phyloP scores from a whole-genome alignment of 2,888 invertebrate genomes.

The Pedicia rivosa region DNA sequence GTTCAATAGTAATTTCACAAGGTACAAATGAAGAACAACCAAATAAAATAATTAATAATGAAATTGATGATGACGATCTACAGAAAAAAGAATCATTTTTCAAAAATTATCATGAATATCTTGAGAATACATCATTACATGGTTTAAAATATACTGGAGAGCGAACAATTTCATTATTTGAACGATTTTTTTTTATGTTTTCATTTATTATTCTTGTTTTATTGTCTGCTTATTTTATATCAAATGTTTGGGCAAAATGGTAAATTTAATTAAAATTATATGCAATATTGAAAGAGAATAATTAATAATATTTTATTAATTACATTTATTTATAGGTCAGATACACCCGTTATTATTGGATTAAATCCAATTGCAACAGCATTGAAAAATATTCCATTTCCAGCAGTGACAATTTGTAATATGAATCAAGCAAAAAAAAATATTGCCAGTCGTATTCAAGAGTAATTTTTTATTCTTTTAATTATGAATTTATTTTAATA shows the following conservation, averaged over 20 bases:
- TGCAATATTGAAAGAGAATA: no score
- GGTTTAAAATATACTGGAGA: slow-evolving; percentile 58
- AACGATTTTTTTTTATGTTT: slow-evolving; percentile 46
- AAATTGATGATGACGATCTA: no score
- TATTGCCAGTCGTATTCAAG: slow-evolving; percentile 35
- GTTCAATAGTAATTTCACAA: no score
- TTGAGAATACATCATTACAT: slow-evolving; percentile 53
- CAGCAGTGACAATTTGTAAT: slow-evolving; percentile 71
- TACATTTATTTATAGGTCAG: no score
- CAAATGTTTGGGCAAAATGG: slow-evolving; percentile 57
- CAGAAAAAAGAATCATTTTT: no score
- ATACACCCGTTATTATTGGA: slow-evolving; percentile 58
- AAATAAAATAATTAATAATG: no score
- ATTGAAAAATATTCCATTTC: slow-evolving; percentile 58
- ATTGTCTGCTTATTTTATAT: slow-evolving; percentile 52
- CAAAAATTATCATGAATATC: no score
- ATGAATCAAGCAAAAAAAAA: slow-evolving; percentile 59
- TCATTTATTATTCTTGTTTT: slow-evolving; percentile 47
- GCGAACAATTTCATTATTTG: slow-evolving; percentile 15
- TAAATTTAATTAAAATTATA: no score
- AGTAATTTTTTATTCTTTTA: slow-evolving; percentile 12
- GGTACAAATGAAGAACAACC: no score
- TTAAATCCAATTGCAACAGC: slow-evolving; percentile 55
- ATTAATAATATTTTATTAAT: no score
- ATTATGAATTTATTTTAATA: no score